phyloP scores from a whole-genome alignment of 2,888 invertebrate genomes.

The Chrysomela aeneicollis region DNA sequence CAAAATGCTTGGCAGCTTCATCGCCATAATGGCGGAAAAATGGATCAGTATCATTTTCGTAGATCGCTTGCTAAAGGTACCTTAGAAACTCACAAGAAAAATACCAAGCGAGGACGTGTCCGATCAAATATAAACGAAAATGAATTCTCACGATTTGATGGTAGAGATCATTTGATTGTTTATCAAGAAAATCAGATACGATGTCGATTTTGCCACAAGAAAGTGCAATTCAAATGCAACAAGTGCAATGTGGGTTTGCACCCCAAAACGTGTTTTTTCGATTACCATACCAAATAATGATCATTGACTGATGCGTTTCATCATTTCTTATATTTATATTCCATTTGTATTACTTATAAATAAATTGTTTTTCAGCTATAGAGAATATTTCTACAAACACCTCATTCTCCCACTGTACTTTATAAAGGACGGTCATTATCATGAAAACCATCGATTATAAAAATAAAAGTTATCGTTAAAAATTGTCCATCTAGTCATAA shows the following conservation, averaged over 20 bases:
- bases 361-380: not conserved
- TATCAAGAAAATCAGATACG: constrained; percentile 26
- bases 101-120: not conserved
- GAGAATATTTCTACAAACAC: no score
- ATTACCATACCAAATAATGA: not conserved
- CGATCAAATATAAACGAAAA: constrained; percentile 6
- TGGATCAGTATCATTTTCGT: constrained; percentile 20
- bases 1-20: constrained; percentile 46
- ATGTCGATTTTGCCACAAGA: constrained; percentile 23
- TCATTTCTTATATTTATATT: not conserved
- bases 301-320: not conserved
- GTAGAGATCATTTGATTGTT: constrained; percentile 19
- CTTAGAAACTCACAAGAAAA: not conserved
- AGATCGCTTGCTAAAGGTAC: not conserved
- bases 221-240: constrained; percentile 14
- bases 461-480: not conserved
- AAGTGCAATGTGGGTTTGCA: constrained; percentile 7
- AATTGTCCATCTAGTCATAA: no score
- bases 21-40: constrained; percentile 19
- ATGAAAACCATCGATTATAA: not conserved
- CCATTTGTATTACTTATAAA: not conserved
- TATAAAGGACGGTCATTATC: not conserved
- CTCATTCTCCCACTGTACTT: not conserved
- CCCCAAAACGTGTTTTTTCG: not conserved
- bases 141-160: no score